Conservation (phyloP, 2,113 vertebrate genomes). For the Chunga burmeisteri region DNA sequence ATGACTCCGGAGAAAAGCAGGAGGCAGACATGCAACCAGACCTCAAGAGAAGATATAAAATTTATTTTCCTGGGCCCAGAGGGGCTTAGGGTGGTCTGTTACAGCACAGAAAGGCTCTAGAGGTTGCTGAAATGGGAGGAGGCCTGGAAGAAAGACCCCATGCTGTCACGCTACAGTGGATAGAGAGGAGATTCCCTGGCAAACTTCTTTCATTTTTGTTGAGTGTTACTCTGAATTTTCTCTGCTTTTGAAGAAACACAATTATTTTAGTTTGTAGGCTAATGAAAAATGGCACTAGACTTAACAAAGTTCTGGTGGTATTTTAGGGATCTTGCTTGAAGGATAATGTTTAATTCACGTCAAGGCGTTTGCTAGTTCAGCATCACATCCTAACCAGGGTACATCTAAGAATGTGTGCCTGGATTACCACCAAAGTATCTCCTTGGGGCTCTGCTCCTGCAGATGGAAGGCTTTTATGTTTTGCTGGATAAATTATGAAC, state of each 20-base stretch:
- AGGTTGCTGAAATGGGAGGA: neutral
- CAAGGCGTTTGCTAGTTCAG: neutral
- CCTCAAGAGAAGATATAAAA: neutral
- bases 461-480: neutral
- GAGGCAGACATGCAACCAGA: neutral
- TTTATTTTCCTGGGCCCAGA: neutral
- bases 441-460: neutral
- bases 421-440: neutral
- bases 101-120: neutral
- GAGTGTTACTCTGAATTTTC: neutral
- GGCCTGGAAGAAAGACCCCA: neutral
- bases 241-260: neutral
- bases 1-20: neutral
- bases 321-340: neutral
- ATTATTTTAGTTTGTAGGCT: neutral
- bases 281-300: neutral
- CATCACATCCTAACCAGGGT: neutral
- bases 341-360: accelerated
- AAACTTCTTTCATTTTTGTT: neutral
- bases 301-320: neutral
- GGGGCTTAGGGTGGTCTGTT: neutral
- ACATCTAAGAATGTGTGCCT: accelerated
- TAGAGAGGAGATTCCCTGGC: neutral
- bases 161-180: neutral
- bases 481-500: neutral